Conservation (phyloP, 92 coral and sea anemone species). For the Heteractis magnifica region DNA sequence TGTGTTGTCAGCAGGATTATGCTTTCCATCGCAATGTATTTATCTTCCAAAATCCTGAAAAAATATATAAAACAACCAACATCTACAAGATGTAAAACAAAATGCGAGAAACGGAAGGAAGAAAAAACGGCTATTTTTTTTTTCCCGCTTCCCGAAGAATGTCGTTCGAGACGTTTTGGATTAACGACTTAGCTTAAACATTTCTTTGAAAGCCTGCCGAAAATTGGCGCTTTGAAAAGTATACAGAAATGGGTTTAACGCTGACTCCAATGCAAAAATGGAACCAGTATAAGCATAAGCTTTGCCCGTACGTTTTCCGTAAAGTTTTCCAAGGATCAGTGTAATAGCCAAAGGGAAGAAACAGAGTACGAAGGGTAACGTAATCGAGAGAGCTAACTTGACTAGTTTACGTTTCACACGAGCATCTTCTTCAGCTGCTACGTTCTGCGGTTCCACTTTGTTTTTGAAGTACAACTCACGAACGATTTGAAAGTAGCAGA, state of each 20-base stretch:
- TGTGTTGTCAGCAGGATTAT: too few species aligned
- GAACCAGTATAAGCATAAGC: neutral
- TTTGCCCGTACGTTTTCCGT: neutral
- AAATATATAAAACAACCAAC: too few species aligned
- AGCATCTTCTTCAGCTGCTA: constrained; percentile 14
- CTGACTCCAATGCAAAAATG: constrained; percentile 14
- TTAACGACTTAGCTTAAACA: neutral
- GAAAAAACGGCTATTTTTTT: too few species aligned
- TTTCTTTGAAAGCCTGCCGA: constrained; percentile 51
- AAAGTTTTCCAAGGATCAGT: neutral
- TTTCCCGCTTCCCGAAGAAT: too few species aligned
- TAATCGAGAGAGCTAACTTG: constrained; percentile 40
- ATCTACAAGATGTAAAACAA: too few species aligned
- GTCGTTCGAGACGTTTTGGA: neutral
- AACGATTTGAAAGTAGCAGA: constrained; percentile 62
- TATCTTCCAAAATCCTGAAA: too few species aligned
- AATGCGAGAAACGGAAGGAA: too few species aligned
- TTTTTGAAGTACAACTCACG: constrained; percentile 57
- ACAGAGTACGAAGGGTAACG: constrained; percentile 42
- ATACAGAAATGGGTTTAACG: constrained; percentile 60
- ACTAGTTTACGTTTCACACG: constrained; percentile 49
- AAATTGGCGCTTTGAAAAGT: constrained; percentile 70
- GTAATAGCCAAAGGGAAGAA: constrained; percentile 42
- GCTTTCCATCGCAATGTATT: too few species aligned
- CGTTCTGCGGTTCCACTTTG: constrained; percentile 36